Evolutionary conservation across 2,113 vertebrate species (phyloP).

Genomic region (Myxocyprinus asiaticus): DNA sequence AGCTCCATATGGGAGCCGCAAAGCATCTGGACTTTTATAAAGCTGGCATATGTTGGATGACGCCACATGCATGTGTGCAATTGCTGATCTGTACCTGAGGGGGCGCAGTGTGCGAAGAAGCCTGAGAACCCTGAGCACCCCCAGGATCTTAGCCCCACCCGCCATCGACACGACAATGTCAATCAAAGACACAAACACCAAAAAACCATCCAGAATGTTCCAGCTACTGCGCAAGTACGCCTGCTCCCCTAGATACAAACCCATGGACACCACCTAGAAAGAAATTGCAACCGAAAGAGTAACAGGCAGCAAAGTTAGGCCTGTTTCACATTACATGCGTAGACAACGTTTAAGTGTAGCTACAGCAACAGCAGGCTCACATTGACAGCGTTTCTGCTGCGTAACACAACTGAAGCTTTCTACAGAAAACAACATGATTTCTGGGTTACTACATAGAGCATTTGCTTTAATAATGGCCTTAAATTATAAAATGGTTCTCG

Average conservation of each 20-base stretch:
- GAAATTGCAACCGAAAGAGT: background rate
- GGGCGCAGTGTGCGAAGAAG: conserved; percentile 92
- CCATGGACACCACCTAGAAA: conserved; percentile 91
- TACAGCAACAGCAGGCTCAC: too few species aligned
- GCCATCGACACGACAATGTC: conserved; percentile 97
- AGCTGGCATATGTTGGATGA: background rate
- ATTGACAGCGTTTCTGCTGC: too few species aligned
- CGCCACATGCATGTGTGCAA: background rate
- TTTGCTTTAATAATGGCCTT: too few species aligned
- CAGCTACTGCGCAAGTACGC: conserved; percentile 96
- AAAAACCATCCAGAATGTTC: conserved; percentile 95
- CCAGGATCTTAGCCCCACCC: conserved; percentile 94
- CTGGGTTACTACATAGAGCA: too few species aligned
- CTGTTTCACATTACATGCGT: too few species aligned
- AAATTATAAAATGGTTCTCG: too few species aligned
- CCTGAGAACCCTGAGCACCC: conserved; percentile 90
- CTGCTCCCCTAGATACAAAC: conserved; percentile 90
- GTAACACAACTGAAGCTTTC: too few species aligned
- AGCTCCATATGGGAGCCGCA: background rate
- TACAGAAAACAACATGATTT: too few species aligned
- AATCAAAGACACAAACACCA: conserved; percentile 96
- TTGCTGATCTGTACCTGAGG: conserved; percentile 80
- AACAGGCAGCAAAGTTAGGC: too few species aligned
- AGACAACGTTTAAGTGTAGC: too few species aligned
- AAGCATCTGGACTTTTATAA: background rate